Evolutionary conservation across 2,113 vertebrate species (phyloP).

Genomic region (Dinomys branickii): DNA sequence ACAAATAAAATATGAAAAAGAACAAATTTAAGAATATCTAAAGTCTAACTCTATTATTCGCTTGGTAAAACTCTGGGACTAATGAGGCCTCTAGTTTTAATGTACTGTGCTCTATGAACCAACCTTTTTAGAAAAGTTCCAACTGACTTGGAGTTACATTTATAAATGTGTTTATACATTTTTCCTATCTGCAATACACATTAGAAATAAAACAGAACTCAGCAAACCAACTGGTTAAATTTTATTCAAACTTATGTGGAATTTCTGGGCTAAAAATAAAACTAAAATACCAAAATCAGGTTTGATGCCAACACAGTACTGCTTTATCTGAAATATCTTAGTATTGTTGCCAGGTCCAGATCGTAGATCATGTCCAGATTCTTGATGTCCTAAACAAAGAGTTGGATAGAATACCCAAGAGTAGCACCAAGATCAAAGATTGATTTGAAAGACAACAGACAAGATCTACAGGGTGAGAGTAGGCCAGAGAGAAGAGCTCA

Average conservation of each 20-base stretch:
- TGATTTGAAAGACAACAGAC: not conserved
- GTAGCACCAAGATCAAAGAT: not conserved
- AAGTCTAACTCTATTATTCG: not conserved
- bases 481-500: not conserved
- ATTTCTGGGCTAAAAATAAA: conserved; percentile 48
- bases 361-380: not conserved
- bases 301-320: not conserved
- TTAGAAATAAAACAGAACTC: conserved; percentile 38
- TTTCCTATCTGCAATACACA: not conserved
- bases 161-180: not conserved
- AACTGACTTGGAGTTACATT: not conserved
- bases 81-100: not conserved
- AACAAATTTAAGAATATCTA: not conserved
- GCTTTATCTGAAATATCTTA: not conserved
- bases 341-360: not conserved
- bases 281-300: not conserved
- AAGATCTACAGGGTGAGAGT: not conserved
- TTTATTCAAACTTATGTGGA: not conserved
- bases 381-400: not conserved
- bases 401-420: not conserved
- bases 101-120: not conserved
- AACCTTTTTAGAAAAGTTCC: not conserved
- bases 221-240: not conserved
- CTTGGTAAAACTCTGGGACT: not conserved
- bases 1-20: conserved; percentile 11